These are phyloP conservation scores for Hypsopygia costalis DNA, from an alignment of 2,888 invertebrate species.

Conservation along the genomic window DNA sequence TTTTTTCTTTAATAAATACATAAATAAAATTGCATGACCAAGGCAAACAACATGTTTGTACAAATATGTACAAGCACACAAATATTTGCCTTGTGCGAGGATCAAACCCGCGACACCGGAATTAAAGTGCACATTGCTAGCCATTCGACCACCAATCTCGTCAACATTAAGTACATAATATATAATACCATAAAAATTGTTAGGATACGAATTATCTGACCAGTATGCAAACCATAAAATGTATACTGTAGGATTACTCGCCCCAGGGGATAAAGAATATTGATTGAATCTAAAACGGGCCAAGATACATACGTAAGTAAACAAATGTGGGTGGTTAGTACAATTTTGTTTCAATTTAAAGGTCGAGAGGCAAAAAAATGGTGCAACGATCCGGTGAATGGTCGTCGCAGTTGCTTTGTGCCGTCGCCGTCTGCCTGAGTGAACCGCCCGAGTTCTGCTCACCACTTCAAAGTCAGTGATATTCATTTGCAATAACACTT, in stretches of 20 bases:
- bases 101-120: too few species aligned
- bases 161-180: too few species aligned
- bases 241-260: neutral
- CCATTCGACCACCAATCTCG: too few species aligned
- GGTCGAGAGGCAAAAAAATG: conserved; percentile 58
- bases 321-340: conserved; percentile 39
- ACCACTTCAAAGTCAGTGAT: conserved; percentile 11
- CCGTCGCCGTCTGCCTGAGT: conserved; percentile 51
- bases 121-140: too few species aligned
- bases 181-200: too few species aligned
- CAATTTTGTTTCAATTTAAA: conserved; percentile 67
- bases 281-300: conserved; percentile 15
- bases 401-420: conserved; percentile 59
- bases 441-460: conserved; percentile 31
- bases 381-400: conserved; percentile 56
- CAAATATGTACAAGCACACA: too few species aligned
- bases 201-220: too few species aligned
- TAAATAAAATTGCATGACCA: too few species aligned
- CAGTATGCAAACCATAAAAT: neutral
- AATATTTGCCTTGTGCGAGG: too few species aligned
- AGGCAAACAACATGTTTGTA: too few species aligned
- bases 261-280: conserved; percentile 7
- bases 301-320: conserved; percentile 19
- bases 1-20: too few species aligned
- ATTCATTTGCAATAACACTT: conserved; percentile 1